These are phyloP conservation scores for Aphyosemion australe DNA, from an alignment of 2,113 vertebrate species.

Conservation along the genomic window DNA sequence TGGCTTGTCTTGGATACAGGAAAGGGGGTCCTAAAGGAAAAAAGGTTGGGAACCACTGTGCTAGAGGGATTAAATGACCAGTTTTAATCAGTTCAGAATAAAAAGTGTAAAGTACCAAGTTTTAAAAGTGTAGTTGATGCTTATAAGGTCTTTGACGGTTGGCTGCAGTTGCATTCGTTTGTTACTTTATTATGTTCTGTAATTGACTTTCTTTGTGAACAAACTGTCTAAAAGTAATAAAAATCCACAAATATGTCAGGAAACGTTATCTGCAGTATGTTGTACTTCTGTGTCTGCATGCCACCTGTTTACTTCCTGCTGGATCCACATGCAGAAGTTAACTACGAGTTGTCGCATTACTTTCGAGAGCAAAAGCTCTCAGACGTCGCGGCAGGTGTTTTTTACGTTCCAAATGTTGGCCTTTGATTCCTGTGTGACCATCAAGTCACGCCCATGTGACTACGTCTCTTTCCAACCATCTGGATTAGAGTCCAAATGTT, in stretches of 20 bases:
- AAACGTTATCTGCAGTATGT: not conserved
- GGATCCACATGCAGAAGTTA: not conserved
- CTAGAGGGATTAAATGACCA: no score
- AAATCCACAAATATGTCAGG: not conserved
- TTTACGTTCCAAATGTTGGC: no score
- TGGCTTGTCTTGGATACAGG: no score
- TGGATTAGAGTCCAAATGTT: slow-evolving; percentile 24
- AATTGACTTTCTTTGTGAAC: not conserved
- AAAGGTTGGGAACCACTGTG: no score
- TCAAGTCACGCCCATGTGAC: no score
- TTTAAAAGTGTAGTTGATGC: no score
- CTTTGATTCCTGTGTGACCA: slow-evolving; percentile 1
- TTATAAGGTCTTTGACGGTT: no score
- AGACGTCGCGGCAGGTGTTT: not conserved
- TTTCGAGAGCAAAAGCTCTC: not conserved
- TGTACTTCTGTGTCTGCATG: not conserved
- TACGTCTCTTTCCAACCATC: slow-evolving; percentile 31
- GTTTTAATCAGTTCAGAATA: no score
- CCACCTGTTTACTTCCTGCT: slow-evolving; percentile 8
- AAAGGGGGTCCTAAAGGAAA: no score
- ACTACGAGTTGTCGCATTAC: not conserved
- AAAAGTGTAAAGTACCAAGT: no score
- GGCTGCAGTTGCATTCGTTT: no score
- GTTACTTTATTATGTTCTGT: no score
- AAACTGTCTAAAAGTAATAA: not conserved